A percentile compares a stretch with the other conserved stretches of the same genome.
These are phyloP conservation scores for Blastobasis adustella DNA, from an alignment of 2,888 invertebrate species.

Conservation along the genomic window DNA sequence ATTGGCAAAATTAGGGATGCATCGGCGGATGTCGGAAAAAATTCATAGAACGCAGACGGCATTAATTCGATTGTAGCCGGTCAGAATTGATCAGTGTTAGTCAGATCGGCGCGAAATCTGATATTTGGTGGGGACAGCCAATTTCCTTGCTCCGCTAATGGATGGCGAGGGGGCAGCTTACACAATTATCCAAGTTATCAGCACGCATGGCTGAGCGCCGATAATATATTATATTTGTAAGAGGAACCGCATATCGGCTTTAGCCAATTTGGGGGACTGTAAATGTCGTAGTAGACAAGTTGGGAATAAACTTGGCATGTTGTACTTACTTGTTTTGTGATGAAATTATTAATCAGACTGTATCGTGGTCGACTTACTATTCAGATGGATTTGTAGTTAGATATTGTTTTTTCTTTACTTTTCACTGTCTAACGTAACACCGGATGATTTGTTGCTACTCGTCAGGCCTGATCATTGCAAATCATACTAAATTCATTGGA, in stretches of 20 bases:
- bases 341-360: too few species aligned
- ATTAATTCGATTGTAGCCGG: constrained; percentile 67
- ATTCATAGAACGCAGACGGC: constrained; percentile 58
- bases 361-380: too few species aligned
- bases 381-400: too few species aligned
- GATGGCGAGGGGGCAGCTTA: constrained; percentile 45
- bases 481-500: too few species aligned
- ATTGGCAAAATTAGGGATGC: constrained; percentile 23
- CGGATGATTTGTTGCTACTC: too few species aligned
- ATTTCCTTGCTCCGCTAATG: constrained; percentile 61
- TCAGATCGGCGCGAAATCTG: constrained; percentile 69
- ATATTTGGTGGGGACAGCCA: constrained; percentile 65
- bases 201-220: background rate
- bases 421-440: too few species aligned
- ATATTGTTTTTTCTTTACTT: too few species aligned
- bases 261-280: too few species aligned
- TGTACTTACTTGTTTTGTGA: too few species aligned
- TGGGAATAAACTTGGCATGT: too few species aligned
- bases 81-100: constrained; percentile 65
- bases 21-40: constrained; percentile 64
- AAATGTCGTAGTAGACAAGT: too few species aligned
- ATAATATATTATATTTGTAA: constrained; percentile 3
- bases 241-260: constrained; percentile 2
- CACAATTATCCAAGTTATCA: constrained; percentile 46
- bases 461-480: too few species aligned